phyloP scores from a whole-genome alignment of 2,888 invertebrate species.

The Teleogryllus oceanicus region DNA sequence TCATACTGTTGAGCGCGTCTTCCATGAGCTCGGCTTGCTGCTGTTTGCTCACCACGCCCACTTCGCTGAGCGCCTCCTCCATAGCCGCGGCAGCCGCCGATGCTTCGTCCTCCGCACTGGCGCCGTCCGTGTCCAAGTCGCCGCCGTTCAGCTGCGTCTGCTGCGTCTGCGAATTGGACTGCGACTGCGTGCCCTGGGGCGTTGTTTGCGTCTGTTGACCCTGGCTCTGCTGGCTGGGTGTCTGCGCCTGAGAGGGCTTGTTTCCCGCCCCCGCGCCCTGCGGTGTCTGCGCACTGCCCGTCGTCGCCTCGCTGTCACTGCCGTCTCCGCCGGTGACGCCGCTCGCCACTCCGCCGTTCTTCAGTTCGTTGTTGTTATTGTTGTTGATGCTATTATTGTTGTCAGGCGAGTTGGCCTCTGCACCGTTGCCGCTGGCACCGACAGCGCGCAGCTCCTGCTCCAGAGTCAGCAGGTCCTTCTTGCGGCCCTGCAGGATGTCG shows the following conservation, averaged over 20 bases:
- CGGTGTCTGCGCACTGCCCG: slow-evolving; percentile 31
- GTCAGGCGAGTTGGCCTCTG: slow-evolving; percentile 53
- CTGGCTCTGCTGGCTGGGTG: not conserved
- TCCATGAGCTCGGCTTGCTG: slow-evolving; percentile 56
- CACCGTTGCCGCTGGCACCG: slow-evolving; percentile 42
- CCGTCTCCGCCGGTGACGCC: slow-evolving; percentile 31
- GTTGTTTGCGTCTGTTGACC: not conserved
- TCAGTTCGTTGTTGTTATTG: slow-evolving; percentile 50
- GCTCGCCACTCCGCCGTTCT: slow-evolving; percentile 39
- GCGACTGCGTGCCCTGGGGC: not conserved
- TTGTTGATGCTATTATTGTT: slow-evolving; percentile 53
- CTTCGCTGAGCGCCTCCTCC: slow-evolving; percentile 62
- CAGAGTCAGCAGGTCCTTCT: slow-evolving; percentile 72
- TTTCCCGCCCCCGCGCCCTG: slow-evolving; percentile 29
- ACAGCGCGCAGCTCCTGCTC: slow-evolving; percentile 61
- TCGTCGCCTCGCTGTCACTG: slow-evolving; percentile 39
- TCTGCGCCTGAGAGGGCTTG: not conserved
- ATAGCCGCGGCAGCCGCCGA: slow-evolving; percentile 50
- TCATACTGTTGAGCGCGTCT: slow-evolving; percentile 58
- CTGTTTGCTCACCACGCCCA: slow-evolving; percentile 50
- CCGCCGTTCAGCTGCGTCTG: slow-evolving; percentile 39
- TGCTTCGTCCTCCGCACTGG: slow-evolving; percentile 45
- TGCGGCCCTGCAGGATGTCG: slow-evolving; percentile 84
- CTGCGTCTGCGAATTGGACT: not conserved
- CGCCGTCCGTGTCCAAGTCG: slow-evolving; percentile 37